Conservation (phyloP, 2,113 vertebrate species). For the Macrotus californicus region DNA sequence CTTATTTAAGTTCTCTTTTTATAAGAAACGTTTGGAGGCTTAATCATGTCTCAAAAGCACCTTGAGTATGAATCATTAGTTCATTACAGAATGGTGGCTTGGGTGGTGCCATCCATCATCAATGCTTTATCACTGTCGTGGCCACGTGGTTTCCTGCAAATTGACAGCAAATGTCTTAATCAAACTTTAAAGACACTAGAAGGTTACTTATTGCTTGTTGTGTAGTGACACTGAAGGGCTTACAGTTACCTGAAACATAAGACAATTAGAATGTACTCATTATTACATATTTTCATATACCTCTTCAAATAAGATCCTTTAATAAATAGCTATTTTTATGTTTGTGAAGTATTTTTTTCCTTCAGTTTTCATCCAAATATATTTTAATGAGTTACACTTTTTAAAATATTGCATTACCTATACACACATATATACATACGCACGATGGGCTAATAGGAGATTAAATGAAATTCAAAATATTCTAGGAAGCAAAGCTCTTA, state of each 20-base stretch:
- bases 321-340: neutral
- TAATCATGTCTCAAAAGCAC: conserved; percentile 66
- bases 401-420: neutral
- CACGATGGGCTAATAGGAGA: neutral
- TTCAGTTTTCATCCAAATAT: neutral
- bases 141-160: conserved; percentile 16
- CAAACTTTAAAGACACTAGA: conserved; percentile 24
- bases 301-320: neutral
- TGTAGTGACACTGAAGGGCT: neutral
- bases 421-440: neutral
- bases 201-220: conserved; percentile 32
- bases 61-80: conserved; percentile 57
- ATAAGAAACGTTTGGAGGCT: conserved; percentile 42
- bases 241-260: conserved; percentile 8
- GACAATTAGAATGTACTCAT: neutral
- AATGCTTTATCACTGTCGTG: neutral
- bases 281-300: neutral
- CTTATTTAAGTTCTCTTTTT: conserved; percentile 32
- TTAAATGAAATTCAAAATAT: neutral
- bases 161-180: conserved; percentile 38
- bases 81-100: conserved; percentile 43
- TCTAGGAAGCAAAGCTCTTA: conserved; percentile 1
- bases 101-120: neutral
- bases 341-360: conserved; percentile 18
- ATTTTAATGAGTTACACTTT: neutral